Base-by-base conservation (phyloP, 1,140 invertebrate species). In the Drosophila ambigua region DNA sequence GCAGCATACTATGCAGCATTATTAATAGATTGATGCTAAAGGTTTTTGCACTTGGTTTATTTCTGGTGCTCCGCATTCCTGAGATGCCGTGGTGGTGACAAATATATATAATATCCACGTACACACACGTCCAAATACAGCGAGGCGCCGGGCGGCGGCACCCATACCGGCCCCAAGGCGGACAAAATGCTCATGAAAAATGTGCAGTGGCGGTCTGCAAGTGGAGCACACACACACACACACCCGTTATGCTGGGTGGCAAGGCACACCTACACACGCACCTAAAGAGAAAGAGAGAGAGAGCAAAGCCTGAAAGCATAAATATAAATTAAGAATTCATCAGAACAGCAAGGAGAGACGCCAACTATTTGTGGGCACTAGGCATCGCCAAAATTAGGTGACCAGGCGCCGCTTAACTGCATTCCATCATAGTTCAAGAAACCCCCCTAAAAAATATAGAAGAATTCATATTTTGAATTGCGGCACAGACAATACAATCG, bases 11-110 rank as follows among this genome's bases (percentile, higher is more conserved):
- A 44, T 45, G 49, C 68, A 35, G 46, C 71, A 55, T 73, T 73
- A 74, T 73, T 74, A 74, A 74, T 73, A 74, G 69, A 74, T 49
- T 66, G 67, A 74, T 74, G 72, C 59, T 74, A 88, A 87, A 87
- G 82, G 82, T 87, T 87, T 87, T 88, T 87, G 82, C 82, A 87
- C 82, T 87, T 87, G 82, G 66, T 77, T 66, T 79, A 55, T 63
- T 79, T 87, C 80, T 88, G 49, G 75, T 75, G 74, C 78, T 49
- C 45, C 65, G 78, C 82, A 87, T 87, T 87, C 82, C 78, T 87
- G 58, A 75, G 55, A 87, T 87, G 78, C 83, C 82, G 55, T 44
- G 57, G 73, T 60, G 61, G 71, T 74, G 72, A 75, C 72, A 74
- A 73, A 73, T 73, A 74, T 74, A 74, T 74, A 72, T 26, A 13